A percentile compares a stretch with the other conserved stretches of the same genome.
Conservation (phyloP, 2,113 vertebrate species). For the Phylloscopus trochiloides region DNA sequence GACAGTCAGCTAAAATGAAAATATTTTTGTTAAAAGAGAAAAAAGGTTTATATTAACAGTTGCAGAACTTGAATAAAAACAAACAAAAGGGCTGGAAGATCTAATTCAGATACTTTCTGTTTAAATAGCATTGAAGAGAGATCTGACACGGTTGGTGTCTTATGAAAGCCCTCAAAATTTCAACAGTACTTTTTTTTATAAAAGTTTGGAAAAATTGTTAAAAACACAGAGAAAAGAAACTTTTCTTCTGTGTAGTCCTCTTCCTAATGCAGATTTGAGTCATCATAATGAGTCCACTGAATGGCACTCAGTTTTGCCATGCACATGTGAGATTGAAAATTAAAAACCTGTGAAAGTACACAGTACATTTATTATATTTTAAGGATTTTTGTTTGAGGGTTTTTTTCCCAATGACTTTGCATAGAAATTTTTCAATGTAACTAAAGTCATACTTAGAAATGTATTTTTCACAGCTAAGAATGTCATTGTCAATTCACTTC, state of each 20-base stretch:
- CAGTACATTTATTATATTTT: background rate
- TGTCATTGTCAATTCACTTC: background rate
- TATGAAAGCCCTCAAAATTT: background rate
- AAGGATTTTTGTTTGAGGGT: background rate
- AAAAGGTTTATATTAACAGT: background rate
- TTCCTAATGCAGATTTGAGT: background rate
- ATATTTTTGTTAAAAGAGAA: background rate
- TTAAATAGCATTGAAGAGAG: background rate
- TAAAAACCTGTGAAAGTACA: background rate
- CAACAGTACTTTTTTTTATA: background rate
- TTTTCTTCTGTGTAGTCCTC: background rate
- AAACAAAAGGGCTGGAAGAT: background rate
- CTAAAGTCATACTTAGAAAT: background rate
- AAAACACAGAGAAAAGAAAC: background rate
- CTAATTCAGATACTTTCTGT: background rate
- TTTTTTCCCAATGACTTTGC: background rate
- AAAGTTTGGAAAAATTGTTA: background rate
- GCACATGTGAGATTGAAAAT: background rate
- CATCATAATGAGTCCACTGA: background rate
- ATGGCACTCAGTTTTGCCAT: background rate
- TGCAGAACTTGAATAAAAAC: background rate
- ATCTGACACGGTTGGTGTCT: background rate
- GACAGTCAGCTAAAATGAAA: background rate
- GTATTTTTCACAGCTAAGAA: background rate
- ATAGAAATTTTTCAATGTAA: background rate